Base-by-base conservation (phyloP, 2,888 invertebrate species). In the Chrysolina oricalcia region DNA sequence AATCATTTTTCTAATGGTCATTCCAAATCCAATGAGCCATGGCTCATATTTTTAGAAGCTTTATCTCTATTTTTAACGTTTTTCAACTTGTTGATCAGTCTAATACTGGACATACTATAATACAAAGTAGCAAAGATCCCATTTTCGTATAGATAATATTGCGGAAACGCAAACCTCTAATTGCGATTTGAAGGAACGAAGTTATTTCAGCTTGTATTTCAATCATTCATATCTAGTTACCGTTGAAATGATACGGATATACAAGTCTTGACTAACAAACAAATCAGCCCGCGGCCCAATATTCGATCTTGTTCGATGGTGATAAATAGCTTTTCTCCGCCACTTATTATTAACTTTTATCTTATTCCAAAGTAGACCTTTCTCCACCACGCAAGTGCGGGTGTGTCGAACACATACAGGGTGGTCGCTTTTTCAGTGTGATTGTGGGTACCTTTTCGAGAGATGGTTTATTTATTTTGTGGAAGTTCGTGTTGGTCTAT, bases 291-390 rank as follows among this genome's bases (percentile, higher is more conserved):
- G 63, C 48, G 62, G 72, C 56, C 72, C 21, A 62, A 70, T 70
- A 70, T 70, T 70, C 70, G 70, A 70, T 72, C 72, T 72, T 73
- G 70, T 76, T 70, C 73, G 56, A 50, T 53, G 62, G 68, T 76
- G 76, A 76, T 73, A 73, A 76, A 80, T 80, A 21, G 76, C 66
- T 70, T 78, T 79, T 78, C 77, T 75, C 77, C 76, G 70, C 74
- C 74, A 68, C 69, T 76, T 78, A 72, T 76, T 78, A 76, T 72
- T 70, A 70, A 70, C 70, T 73, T 76, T 78, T 80, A 80, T 80
- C 77, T 74, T 63, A 72, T 78, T 73, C 13, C 74, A 73, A 75
- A 79, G 79, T 77, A 80, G 77, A 75, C 77, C 78, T 78, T 78
- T 68, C 68, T 68, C 68, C 68, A 53, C 59, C 27, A 68, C 68